phyloP scores from a whole-genome alignment of 2,113 vertebrate genomes.

The Pandion haliaetus region DNA sequence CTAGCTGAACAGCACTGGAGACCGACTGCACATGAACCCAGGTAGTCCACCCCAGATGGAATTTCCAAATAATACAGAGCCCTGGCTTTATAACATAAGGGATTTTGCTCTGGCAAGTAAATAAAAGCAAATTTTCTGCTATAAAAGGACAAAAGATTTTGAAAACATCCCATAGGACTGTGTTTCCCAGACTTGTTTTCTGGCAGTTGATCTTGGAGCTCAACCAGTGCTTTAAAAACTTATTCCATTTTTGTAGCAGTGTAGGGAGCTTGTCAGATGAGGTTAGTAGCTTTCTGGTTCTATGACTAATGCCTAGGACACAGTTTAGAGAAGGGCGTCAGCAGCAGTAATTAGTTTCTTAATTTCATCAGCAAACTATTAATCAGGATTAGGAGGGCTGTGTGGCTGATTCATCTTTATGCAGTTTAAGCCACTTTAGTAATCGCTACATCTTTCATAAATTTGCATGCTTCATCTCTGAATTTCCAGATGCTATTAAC shows the following conservation, averaged over 20 bases:
- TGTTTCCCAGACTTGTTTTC: constrained; percentile 75
- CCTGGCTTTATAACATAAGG: constrained; percentile 44
- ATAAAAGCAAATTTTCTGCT: constrained; percentile 88
- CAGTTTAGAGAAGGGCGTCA: background rate
- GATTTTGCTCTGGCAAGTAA: constrained; percentile 71
- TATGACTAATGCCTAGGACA: constrained; percentile 23
- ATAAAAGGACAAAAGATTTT: constrained; percentile 91
- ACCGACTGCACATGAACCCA: background rate
- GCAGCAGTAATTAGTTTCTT: background rate
- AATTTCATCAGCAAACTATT: constrained; percentile 1
- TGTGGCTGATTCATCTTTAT: background rate
- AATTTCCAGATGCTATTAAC: background rate
- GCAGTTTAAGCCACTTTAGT: background rate
- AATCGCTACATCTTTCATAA: background rate
- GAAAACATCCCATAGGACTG: constrained; percentile 67
- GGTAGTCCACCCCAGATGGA: constrained; percentile 43
- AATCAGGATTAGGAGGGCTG: background rate
- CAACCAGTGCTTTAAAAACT: constrained; percentile 61
- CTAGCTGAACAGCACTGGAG: background rate
- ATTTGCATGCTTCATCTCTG: background rate
- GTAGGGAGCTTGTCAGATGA: constrained; percentile 49
- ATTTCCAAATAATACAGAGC: constrained; percentile 31
- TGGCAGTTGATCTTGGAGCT: constrained; percentile 71
- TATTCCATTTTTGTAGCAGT: constrained; percentile 75
- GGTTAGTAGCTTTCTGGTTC: constrained; percentile 21